These are phyloP conservation scores for Netelia melanura DNA, from an alignment of 2,888 invertebrate species.

Conservation along the genomic window DNA sequence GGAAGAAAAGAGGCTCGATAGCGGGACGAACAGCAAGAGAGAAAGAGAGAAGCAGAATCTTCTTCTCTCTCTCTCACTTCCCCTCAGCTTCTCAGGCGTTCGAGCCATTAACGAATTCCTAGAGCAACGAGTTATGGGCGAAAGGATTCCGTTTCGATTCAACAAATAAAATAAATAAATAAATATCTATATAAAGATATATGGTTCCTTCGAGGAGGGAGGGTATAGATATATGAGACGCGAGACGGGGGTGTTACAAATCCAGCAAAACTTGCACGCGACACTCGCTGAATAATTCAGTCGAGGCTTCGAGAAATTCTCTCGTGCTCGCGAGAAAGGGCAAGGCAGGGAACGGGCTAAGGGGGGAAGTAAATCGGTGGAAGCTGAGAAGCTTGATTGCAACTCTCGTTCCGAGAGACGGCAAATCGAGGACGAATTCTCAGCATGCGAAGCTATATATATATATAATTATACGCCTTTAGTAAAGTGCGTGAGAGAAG, in stretches of 20 bases:
- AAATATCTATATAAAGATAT: background rate
- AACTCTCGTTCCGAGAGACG: slow-evolving; percentile 36
- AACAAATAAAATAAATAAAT: slow-evolving; percentile 2
- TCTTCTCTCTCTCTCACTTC: slow-evolving; percentile 27
- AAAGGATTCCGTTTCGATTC: slow-evolving; percentile 53
- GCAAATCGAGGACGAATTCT: slow-evolving; percentile 39
- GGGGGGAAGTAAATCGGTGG: slow-evolving; percentile 19
- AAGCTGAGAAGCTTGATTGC: slow-evolving; percentile 61
- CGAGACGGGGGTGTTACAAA: slow-evolving; percentile 81
- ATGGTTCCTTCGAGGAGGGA: slow-evolving; percentile 1
- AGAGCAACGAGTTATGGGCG: slow-evolving; percentile 68
- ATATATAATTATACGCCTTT: background rate
- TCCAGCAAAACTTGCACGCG: slow-evolving; percentile 82
- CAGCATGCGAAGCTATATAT: slow-evolving; percentile 3
- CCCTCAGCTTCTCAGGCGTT: slow-evolving; percentile 48
- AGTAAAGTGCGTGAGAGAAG: slow-evolving; percentile 38
- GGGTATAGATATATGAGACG: slow-evolving; percentile 36
- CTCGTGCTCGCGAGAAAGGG: slow-evolving; percentile 17
- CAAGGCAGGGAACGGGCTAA: slow-evolving; percentile 12
- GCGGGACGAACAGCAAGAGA: slow-evolving; percentile 28
- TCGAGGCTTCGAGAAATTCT: slow-evolving; percentile 66
- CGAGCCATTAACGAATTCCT: slow-evolving; percentile 70
- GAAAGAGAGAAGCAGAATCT: background rate
- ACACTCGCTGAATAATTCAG: slow-evolving; percentile 84
- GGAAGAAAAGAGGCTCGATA: slow-evolving; percentile 57